Evolutionary conservation across 2,888 invertebrate genomes (phyloP).

Genomic region (Tanaodytes sp.): DNA sequence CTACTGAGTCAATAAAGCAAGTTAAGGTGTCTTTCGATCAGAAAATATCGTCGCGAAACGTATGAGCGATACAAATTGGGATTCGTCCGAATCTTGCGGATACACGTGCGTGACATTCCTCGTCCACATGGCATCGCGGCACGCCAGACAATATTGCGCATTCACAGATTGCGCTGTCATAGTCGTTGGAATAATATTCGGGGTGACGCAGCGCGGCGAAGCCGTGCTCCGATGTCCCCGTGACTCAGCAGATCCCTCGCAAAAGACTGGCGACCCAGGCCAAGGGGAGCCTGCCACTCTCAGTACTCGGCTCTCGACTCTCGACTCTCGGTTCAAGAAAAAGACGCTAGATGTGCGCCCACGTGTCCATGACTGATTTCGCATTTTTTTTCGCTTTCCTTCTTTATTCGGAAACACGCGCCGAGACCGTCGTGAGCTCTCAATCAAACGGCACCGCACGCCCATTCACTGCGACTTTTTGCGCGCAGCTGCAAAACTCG

Average conservation of each 20-base stretch:
- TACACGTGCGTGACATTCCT: constrained; percentile 56
- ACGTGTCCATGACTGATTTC: constrained; percentile 67
- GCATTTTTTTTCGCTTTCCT: constrained; percentile 41
- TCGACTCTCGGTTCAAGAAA: no score
- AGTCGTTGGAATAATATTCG: constrained; percentile 67
- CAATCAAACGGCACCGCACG: constrained; percentile 32
- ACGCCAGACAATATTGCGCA: constrained; percentile 63
- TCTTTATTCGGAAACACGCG: constrained; percentile 29
- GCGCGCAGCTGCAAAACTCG: not conserved
- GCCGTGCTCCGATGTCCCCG: constrained; percentile 58
- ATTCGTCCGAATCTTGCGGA: constrained; percentile 34
- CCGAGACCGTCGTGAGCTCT: constrained; percentile 29
- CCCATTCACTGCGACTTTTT: constrained; percentile 20
- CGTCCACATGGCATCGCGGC: constrained; percentile 52
- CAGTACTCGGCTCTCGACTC: constrained; percentile 42
- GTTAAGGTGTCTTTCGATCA: no score
- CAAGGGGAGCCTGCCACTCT: constrained; percentile 49
- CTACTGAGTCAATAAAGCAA: no score
- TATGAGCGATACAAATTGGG: no score
- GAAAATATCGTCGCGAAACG: no score
- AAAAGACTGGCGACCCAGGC: constrained; percentile 11
- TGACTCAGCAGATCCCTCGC: constrained; percentile 67
- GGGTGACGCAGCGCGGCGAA: constrained; percentile 63
- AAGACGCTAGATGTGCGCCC: constrained; percentile 41
- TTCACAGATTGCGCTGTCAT: constrained; percentile 70